These are phyloP conservation scores for Echinometra lucunter DNA, from an alignment of 53 echinoderm and acorn worm genomes.

Conservation along the genomic window DNA sequence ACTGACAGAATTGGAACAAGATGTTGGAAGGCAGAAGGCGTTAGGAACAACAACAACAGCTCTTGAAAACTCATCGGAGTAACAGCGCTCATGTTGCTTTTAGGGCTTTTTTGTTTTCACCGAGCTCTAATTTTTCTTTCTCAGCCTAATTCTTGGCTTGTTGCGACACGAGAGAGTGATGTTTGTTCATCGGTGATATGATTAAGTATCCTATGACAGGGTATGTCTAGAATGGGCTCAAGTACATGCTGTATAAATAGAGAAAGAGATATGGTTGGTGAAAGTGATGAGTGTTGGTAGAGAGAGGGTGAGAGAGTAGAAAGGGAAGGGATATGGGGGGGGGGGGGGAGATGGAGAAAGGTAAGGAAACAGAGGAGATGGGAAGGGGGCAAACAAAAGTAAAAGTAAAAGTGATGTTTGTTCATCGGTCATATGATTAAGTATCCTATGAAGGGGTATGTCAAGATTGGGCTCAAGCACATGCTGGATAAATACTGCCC, in stretches of 20 bases:
- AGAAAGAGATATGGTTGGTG: background rate
- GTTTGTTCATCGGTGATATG: slow-evolving; percentile 31
- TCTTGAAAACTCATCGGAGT: slow-evolving; percentile 30
- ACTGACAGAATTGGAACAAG: slow-evolving; percentile 42
- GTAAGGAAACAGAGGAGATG: too few relatives aligned
- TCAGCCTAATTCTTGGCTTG: background rate
- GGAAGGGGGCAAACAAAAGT: too few relatives aligned
- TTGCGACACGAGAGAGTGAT: slow-evolving; percentile 27
- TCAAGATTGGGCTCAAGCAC: too few relatives aligned
- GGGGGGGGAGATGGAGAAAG: background rate
- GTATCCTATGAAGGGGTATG: too few relatives aligned
- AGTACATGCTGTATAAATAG: slow-evolving; percentile 32
- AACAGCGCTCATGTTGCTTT: slow-evolving; percentile 18
- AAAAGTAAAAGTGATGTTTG: too few relatives aligned
- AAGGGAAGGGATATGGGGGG: background rate
- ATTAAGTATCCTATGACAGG: slow-evolving; percentile 31
- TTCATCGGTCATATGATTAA: too few relatives aligned
- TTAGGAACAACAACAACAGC: slow-evolving; percentile 6
- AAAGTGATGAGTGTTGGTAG: background rate
- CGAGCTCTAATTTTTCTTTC: background rate
- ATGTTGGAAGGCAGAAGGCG: slow-evolving; percentile 9
- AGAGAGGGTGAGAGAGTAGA: background rate
- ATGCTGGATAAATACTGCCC: too few relatives aligned
- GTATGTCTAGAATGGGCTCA: slow-evolving; percentile 14
- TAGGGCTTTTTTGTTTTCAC: background rate